phyloP scores from a whole-genome alignment of 1,140 invertebrate genomes.

The Cylas formicarius region DNA sequence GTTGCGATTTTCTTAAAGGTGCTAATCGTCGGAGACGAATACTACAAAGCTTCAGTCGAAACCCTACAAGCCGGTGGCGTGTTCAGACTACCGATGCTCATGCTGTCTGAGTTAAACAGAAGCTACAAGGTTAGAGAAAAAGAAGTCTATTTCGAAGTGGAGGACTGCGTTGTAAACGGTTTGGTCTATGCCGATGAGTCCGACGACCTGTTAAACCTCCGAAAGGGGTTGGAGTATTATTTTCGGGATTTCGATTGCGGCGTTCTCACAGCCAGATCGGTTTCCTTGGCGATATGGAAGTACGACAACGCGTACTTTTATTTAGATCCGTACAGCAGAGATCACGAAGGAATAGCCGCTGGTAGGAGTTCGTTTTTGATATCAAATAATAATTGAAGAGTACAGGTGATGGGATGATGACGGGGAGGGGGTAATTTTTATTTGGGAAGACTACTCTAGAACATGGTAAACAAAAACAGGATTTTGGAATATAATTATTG shows the following conservation, averaged over 20 bases:
- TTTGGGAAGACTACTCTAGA: too few relatives aligned
- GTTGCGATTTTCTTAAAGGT: slow-evolving; percentile 28
- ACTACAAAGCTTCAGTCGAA: slow-evolving; percentile 44
- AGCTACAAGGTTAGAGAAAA: slow-evolving; percentile 34
- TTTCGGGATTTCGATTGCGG: slow-evolving; percentile 43
- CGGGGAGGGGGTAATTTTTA: too few relatives aligned
- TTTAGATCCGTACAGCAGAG: slow-evolving; percentile 47
- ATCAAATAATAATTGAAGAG: too few relatives aligned
- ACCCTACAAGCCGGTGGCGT: slow-evolving; percentile 42
- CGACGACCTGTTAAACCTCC: slow-evolving; percentile 41
- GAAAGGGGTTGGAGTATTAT: slow-evolving; percentile 39
- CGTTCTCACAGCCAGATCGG: slow-evolving; percentile 42
- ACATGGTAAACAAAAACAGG: too few relatives aligned
- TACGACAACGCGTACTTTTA: slow-evolving; percentile 42
- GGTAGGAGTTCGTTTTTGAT: slow-evolving; percentile 8
- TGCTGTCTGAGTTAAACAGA: slow-evolving; percentile 38
- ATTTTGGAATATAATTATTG: too few relatives aligned
- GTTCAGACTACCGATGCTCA: slow-evolving; percentile 28
- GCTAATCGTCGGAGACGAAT: slow-evolving; percentile 42
- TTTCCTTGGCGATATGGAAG: slow-evolving; percentile 43
- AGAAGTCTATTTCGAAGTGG: slow-evolving; percentile 33
- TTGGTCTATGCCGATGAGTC: slow-evolving; percentile 38
- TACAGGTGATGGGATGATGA: too few relatives aligned
- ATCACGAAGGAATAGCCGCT: slow-evolving; percentile 41
- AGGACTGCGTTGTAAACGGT: slow-evolving; percentile 37